A percentile compares a stretch with the other conserved stretches of the same genome.
Evolutionary conservation across 2,888 invertebrate species (phyloP).

Genomic region (Dynastes tityus): DNA sequence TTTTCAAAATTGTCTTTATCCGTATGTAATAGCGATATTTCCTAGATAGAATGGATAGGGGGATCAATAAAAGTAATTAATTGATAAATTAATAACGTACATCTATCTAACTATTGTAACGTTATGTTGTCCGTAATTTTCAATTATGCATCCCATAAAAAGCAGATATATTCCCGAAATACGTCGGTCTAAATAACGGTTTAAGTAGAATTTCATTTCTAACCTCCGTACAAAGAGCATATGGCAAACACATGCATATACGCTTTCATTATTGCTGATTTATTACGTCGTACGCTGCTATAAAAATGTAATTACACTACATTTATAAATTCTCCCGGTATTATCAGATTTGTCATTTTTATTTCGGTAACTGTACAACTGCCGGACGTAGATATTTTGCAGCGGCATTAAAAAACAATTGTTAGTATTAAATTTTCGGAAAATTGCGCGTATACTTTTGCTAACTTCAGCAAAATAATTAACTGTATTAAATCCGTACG

Average conservation of each 20-base stretch:
- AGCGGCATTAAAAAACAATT: constrained; percentile 31
- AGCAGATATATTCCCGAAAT: constrained; percentile 19
- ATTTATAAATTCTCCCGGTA: constrained; percentile 38
- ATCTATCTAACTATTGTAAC: no score
- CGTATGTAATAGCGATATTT: no score
- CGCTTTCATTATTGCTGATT: constrained; percentile 36
- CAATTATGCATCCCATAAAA: constrained; percentile 7
- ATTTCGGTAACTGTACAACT: constrained; percentile 24
- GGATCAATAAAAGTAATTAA: no score
- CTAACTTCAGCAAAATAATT: background rate
- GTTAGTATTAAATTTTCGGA: background rate
- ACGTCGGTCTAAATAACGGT: constrained; percentile 4
- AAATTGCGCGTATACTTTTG: background rate
- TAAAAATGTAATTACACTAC: constrained; percentile 44
- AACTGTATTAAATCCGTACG: background rate
- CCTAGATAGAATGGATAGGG: no score
- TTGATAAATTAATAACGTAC: no score
- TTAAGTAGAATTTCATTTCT: constrained; percentile 33
- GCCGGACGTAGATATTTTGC: constrained; percentile 14
- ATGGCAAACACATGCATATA: constrained; percentile 6
- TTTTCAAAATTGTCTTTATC: no score
- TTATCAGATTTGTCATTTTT: constrained; percentile 44
- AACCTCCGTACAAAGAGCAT: background rate
- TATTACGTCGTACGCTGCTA: constrained; percentile 33
- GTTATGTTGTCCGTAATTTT: background rate